Evolutionary conservation across 2,113 vertebrate genomes (phyloP), one percentile per base, ranked within the genome.

Genomic region (Hylia prasina): DNA sequence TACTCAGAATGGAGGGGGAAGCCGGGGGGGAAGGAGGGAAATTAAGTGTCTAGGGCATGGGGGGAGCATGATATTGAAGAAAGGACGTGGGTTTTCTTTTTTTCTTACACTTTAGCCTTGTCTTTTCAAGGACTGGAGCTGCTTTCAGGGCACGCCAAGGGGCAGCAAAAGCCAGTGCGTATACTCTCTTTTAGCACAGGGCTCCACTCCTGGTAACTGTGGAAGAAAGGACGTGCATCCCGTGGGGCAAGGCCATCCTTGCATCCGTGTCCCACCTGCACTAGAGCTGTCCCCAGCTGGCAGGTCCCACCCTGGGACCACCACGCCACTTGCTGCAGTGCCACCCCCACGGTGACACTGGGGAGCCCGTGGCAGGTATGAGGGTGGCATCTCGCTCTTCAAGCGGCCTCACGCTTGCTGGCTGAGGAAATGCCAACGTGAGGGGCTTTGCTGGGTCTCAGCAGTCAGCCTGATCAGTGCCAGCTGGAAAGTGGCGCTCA

Each of bases 1-100:
- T 99, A 99, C 99, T 98, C 98, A 98, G 97, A 96, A 96, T 98
- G 97, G 97, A 96, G 90, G 89, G 93, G 96, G 94, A 95, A 93
- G 66, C 53, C 24, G 4, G 65, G 60, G 31, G 50, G 22, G 28
- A 78, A 82, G 87, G 90, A 97, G 95, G 97, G 53, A 97, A 97
- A 96, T 97, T 96, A 97, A 97, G 97, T 96, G 96, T 91, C 91
- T 87, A 91, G 97, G 96, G 95, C 93, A 87, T 91, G 75, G 79
- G 48, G 90, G 56, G 82, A 78, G 84, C 81, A 82, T 30, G 77
- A 97, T 93, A 65, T 82, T 71, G 92, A 97, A 97, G 96, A 97
- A 98, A 97, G 94, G 80, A 90, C 30, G 39, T 24, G 73, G 51
- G 51, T 51, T 96, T 97, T 75, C 68, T 94, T 92, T 94, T 79